Conservation (phyloP, 1,140 invertebrate species). For the Solen grandis region DNA sequence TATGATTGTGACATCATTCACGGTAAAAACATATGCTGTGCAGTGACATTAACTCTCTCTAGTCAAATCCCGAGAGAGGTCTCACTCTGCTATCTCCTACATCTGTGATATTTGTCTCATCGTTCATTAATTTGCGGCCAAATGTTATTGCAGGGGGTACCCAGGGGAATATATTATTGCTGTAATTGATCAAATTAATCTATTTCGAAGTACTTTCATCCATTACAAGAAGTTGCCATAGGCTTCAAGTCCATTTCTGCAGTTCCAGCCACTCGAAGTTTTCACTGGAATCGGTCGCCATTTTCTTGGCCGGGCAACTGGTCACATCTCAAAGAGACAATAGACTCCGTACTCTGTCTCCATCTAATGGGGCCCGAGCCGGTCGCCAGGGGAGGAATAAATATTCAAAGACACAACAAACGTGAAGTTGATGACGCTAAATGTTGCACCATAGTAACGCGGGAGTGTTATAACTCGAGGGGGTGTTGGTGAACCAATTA, state of each 20-base stretch:
- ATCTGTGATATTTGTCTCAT: slow-evolving; percentile 54
- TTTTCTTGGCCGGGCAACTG: too few species aligned
- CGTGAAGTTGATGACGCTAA: too few species aligned
- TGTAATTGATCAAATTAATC: slow-evolving; percentile 64
- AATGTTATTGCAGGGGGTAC: slow-evolving; percentile 47
- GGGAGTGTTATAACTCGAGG: too few species aligned
- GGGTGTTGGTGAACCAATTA: too few species aligned
- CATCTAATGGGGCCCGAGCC: too few species aligned
- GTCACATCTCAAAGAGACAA: too few species aligned
- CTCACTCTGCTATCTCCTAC: slow-evolving; percentile 41
- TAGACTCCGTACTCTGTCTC: too few species aligned
- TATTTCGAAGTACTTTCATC: slow-evolving; percentile 54
- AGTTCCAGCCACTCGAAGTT: background rate
- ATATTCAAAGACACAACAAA: too few species aligned
- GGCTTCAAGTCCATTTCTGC: slow-evolving; percentile 29
- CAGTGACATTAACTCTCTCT: slow-evolving; percentile 43
- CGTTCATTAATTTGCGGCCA: slow-evolving; percentile 58
- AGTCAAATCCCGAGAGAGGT: background rate
- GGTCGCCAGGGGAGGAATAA: too few species aligned
- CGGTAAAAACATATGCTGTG: slow-evolving; percentile 35
- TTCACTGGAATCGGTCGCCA: background rate
- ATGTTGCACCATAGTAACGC: too few species aligned
- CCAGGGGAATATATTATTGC: slow-evolving; percentile 54
- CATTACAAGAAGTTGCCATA: slow-evolving; percentile 43
- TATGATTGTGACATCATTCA: background rate